phyloP scores from a whole-genome alignment of 2,888 invertebrate genomes.

The Cataglyphis rosenhaueri region DNA sequence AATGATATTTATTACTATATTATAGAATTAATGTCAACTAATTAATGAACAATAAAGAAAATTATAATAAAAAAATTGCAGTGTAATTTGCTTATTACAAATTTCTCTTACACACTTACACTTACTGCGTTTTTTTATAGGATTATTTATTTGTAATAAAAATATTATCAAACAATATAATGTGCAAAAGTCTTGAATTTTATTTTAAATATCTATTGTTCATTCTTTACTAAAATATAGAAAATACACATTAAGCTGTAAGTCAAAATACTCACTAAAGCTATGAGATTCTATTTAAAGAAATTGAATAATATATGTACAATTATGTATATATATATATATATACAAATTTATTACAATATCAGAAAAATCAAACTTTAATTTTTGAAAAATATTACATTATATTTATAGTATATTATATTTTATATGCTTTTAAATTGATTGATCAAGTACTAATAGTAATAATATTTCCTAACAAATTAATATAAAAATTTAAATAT shows the following conservation, averaged over 20 bases:
- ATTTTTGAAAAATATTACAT: background rate
- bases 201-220: background rate
- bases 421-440: background rate
- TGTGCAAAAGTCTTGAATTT: slow-evolving; percentile 1
- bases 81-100: background rate
- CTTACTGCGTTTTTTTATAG: background rate
- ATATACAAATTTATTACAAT: background rate
- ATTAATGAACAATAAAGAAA: background rate
- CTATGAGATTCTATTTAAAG: background rate
- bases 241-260: background rate
- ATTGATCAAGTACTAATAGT: background rate
- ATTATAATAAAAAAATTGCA: background rate
- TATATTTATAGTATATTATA: background rate
- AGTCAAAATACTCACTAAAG: background rate
- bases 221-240: background rate
- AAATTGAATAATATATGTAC: background rate
- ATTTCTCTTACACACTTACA: background rate
- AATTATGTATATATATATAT: background rate
- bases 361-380: background rate
- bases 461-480: background rate
- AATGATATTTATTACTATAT: slow-evolving; percentile 9
- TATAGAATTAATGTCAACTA: slow-evolving; percentile 28
- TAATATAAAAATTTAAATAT: background rate
- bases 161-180: background rate
- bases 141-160: background rate